Percentiles rank a stretch among this genome's conserved stretches.
Evolutionary conservation across 2,888 invertebrate species (phyloP).

Genomic region (Oxycera nigricornis): DNA sequence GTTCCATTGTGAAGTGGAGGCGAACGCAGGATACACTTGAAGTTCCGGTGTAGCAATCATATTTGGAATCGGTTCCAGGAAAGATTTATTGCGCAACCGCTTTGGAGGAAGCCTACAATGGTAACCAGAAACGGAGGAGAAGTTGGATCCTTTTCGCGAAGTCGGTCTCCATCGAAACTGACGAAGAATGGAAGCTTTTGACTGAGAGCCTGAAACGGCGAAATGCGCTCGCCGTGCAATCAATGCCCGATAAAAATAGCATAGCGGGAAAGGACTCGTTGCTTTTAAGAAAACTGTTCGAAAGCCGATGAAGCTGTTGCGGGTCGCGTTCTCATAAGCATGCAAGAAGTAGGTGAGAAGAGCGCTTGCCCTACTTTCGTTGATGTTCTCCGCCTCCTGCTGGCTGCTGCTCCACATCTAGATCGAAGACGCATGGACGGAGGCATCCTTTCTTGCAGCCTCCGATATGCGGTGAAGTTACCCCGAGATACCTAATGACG

Average conservation of each 20-base stretch:
- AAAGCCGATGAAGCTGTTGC: too few species aligned
- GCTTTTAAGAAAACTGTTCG: neutral
- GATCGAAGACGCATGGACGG: conserved; percentile 18
- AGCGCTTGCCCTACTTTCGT: neutral
- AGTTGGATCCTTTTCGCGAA: neutral
- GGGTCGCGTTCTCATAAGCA: too few species aligned
- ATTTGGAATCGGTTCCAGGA: conserved; percentile 26
- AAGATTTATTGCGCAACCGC: conserved; percentile 38
- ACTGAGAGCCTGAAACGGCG: neutral
- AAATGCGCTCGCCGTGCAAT: neutral
- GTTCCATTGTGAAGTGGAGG: neutral
- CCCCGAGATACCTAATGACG: conserved; percentile 32
- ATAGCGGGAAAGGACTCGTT: neutral
- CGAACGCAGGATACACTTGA: conserved; percentile 15
- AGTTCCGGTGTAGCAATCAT: conserved; percentile 26
- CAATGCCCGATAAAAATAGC: neutral
- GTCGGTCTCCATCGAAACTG: neutral
- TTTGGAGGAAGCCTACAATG: conserved; percentile 5
- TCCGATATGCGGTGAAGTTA: neutral
- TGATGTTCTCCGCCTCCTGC: conserved; percentile 8
- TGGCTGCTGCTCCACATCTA: neutral
- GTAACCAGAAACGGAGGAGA: neutral
- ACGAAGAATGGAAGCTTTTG: neutral
- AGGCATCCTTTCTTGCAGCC: conserved; percentile 21
- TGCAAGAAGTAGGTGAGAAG: neutral